Conservation (phyloP, 2,113 vertebrate species). For the Scomber colias region DNA sequence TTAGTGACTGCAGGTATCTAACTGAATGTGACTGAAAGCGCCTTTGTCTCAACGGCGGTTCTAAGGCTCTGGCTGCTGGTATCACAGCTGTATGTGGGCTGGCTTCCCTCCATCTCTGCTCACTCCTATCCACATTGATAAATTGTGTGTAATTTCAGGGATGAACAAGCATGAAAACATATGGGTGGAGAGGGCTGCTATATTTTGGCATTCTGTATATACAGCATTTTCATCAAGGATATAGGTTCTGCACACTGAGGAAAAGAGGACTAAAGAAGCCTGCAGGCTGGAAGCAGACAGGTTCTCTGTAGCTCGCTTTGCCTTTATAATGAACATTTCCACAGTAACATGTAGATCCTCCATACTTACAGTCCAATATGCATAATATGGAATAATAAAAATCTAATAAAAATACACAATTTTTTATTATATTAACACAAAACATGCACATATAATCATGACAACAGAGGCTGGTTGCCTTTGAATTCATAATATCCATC, state of each 20-base stretch:
- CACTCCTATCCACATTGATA: conserved; percentile 46
- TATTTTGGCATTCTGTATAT: conserved; percentile 24
- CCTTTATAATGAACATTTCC: too few species aligned
- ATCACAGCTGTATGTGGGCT: conserved; percentile 21
- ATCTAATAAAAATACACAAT: too few species aligned
- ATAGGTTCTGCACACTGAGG: neutral
- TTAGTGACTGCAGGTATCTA: neutral
- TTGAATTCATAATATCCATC: too few species aligned
- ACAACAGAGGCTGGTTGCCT: too few species aligned
- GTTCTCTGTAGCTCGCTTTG: too few species aligned
- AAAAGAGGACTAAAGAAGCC: neutral
- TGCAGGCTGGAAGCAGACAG: neutral
- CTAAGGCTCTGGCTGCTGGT: neutral
- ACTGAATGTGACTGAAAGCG: neutral
- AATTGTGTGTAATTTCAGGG: conserved; percentile 69
- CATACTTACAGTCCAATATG: neutral
- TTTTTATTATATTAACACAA: too few species aligned
- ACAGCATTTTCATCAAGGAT: conserved; percentile 34
- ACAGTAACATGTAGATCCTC: too few species aligned
- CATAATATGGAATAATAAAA: too few species aligned
- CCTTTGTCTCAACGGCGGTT: conserved; percentile 9
- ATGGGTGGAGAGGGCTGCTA: conserved; percentile 41
- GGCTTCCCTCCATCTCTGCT: conserved; percentile 25
- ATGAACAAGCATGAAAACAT: conserved; percentile 58
- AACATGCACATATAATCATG: too few species aligned